These are phyloP conservation scores for Pelmatolapia mariae DNA, from an alignment of 2,113 vertebrate species.

Conservation along the genomic window DNA sequence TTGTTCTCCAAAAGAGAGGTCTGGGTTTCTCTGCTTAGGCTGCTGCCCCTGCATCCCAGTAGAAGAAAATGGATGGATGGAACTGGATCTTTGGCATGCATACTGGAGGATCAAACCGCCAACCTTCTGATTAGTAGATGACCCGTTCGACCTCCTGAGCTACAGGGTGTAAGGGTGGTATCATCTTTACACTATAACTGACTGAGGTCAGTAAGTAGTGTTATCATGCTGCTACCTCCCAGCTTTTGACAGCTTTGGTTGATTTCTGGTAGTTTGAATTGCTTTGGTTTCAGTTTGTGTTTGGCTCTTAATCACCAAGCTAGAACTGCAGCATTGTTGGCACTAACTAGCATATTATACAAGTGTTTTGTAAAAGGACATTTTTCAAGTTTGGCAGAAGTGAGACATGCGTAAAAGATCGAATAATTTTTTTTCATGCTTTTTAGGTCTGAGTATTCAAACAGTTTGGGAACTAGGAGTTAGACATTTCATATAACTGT, in stretches of 20 bases:
- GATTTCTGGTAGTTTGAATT: neutral
- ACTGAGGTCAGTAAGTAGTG: rapidly evolving
- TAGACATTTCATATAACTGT: neutral
- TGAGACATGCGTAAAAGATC: neutral
- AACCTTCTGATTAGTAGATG: neutral
- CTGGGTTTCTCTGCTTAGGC: neutral
- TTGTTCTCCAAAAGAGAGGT: neutral
- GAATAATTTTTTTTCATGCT: neutral
- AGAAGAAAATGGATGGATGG: neutral
- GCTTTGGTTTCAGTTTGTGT: neutral
- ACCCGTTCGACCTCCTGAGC: neutral
- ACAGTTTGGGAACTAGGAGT: neutral
- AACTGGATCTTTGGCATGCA: neutral
- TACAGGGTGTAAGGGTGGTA: neutral
- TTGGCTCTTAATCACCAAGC: neutral
- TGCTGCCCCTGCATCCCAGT: neutral
- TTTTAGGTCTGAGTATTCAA: neutral
- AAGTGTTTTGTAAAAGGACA: neutral
- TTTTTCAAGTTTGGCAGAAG: neutral
- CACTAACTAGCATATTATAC: neutral
- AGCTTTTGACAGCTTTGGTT: neutral
- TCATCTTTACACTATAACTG: neutral
- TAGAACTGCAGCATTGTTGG: neutral
- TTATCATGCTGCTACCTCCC: neutral
- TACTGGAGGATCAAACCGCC: neutral